A percentile compares a stretch with the other conserved stretches of the same genome.
Conservation (phyloP, 1,140 invertebrate genomes). For the Leptoteleia sp. region DNA sequence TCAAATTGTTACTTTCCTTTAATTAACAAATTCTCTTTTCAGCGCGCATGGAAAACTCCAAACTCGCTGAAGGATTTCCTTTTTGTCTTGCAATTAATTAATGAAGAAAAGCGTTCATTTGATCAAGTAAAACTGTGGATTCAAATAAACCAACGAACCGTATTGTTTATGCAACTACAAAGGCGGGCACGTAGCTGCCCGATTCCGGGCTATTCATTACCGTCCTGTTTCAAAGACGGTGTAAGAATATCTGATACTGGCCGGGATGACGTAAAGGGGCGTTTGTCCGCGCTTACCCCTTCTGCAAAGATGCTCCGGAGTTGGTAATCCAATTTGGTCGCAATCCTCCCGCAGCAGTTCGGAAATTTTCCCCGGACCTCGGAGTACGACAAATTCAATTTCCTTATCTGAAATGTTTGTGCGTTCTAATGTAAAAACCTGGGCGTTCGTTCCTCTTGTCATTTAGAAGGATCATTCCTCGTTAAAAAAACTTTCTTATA, state of each 20-base stretch:
- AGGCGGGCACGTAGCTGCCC: conserved; percentile 42
- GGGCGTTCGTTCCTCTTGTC: conserved; percentile 57
- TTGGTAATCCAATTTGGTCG: conserved; percentile 58
- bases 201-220: conserved; percentile 54
- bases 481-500: conserved; percentile 65
- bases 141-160: conserved; percentile 31
- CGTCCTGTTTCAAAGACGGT: conserved; percentile 39
- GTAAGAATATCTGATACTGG: conserved; percentile 58
- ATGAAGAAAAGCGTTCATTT: conserved; percentile 20
- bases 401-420: conserved; percentile 45
- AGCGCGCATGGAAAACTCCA: too few relatives aligned
- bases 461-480: conserved; percentile 62
- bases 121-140: conserved; percentile 15
- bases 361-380: conserved; percentile 36
- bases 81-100: too few relatives aligned
- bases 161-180: conserved; percentile 40
- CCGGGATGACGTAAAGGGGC: conserved; percentile 50
- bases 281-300: conserved; percentile 64
- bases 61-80: too few relatives aligned
- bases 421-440: conserved; percentile 48
- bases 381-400: conserved; percentile 54
- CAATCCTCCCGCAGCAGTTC: conserved; percentile 21
- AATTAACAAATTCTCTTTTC: too few relatives aligned
- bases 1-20: too few relatives aligned
- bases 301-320: conserved; percentile 28